Conservation (phyloP, 2,888 invertebrate genomes). For the Mimas tiliae region DNA sequence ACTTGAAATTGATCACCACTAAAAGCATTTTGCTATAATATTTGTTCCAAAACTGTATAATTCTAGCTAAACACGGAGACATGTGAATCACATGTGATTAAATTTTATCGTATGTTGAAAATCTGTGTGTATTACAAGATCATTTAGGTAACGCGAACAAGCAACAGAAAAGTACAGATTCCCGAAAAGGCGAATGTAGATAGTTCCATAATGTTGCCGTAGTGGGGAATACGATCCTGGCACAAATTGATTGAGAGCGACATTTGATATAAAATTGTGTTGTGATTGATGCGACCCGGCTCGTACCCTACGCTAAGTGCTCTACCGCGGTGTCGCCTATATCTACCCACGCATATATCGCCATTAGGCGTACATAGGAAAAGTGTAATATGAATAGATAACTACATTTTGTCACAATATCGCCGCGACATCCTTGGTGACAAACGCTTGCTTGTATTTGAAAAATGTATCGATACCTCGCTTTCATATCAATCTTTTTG, state of each 20-base stretch:
- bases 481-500: slow-evolving; percentile 16
- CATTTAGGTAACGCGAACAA: background rate
- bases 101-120: background rate
- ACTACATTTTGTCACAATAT: slow-evolving; percentile 30
- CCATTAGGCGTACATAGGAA: slow-evolving; percentile 50
- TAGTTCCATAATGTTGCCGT: slow-evolving; percentile 34
- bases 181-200: slow-evolving; percentile 50
- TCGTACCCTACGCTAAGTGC: slow-evolving; percentile 78
- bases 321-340: slow-evolving; percentile 72
- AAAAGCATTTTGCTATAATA: no score
- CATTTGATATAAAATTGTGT: slow-evolving; percentile 85
- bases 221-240: slow-evolving; percentile 76
- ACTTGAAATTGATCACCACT: no score
- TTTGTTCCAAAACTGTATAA: no score
- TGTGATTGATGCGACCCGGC: slow-evolving; percentile 83
- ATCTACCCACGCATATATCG: slow-evolving; percentile 48
- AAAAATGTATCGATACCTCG: slow-evolving; percentile 21
- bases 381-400: slow-evolving; percentile 30
- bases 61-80: background rate
- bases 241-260: slow-evolving; percentile 84
- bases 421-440: slow-evolving; percentile 6
- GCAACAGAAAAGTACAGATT: slow-evolving; percentile 36
- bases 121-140: background rate
- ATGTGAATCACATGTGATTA: background rate
- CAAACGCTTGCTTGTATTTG: slow-evolving; percentile 21